A percentile compares a stretch with the other conserved stretches of the same genome.
phyloP scores from a whole-genome alignment of 2,888 invertebrate species.

The Panorpa germanica region DNA sequence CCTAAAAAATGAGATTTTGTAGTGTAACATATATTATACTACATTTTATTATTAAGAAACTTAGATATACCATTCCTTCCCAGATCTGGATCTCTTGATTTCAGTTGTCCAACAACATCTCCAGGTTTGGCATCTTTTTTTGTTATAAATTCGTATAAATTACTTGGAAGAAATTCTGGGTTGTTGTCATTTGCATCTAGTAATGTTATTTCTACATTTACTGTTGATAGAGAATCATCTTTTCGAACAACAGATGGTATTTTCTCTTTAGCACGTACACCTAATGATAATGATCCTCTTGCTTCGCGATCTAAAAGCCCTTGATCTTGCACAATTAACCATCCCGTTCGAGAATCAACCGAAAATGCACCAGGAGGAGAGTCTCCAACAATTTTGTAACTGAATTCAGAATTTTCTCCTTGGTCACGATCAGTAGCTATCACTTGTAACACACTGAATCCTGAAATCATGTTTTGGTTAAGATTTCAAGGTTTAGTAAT shows the following conservation, averaged over 20 bases:
- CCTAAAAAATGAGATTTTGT: too few relatives aligned
- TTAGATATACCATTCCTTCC: too few relatives aligned
- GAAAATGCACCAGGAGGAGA: conserved; percentile 60
- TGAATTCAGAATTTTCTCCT: conserved; percentile 71
- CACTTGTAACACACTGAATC: conserved; percentile 36
- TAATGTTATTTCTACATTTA: conserved; percentile 62
- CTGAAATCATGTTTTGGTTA: conserved; percentile 16
- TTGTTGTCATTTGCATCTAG: conserved; percentile 85
- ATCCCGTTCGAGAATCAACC: conserved; percentile 61
- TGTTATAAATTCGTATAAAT: conserved; percentile 61
- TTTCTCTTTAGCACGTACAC: conserved; percentile 63
- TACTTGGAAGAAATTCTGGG: conserved; percentile 67
- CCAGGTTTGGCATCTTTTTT: conserved; percentile 47
- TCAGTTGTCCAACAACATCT: conserved; percentile 57
- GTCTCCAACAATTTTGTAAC: conserved; percentile 43
- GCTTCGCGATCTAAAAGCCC: conserved; percentile 62
- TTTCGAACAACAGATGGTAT: conserved; percentile 42
- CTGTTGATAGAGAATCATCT: conserved; percentile 30
- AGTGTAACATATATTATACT: conserved; percentile 14
- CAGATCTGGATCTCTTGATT: conserved; percentile 66
- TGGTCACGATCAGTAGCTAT: conserved; percentile 66
- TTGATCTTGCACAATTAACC: conserved; percentile 66
- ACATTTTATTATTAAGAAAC: conserved; percentile 12
- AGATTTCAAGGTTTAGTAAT: background rate
- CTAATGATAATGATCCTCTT: conserved; percentile 49